Conservation (phyloP, 2,113 vertebrate genomes). For the Tauraco erythrolophus region DNA sequence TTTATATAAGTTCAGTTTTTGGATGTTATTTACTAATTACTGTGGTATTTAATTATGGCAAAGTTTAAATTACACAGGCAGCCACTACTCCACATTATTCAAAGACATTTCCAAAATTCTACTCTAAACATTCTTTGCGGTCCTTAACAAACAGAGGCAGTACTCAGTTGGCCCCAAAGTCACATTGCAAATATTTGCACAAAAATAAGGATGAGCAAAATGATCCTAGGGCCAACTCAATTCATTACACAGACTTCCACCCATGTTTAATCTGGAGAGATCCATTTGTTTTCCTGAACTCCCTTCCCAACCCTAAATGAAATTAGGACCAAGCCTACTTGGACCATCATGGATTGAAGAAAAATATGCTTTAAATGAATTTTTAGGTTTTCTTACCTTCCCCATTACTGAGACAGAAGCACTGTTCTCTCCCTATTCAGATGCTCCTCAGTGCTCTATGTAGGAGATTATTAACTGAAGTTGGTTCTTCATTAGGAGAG, state of each 20-base stretch:
- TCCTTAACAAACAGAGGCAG: conserved; percentile 46
- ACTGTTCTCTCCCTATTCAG: neutral
- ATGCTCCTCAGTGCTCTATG: neutral
- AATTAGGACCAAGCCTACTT: conserved; percentile 51
- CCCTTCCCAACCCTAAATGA: conserved; percentile 32
- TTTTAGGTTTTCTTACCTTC: neutral
- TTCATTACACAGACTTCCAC: conserved; percentile 36
- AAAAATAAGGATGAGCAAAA: conserved; percentile 67
- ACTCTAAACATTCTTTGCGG: conserved; percentile 34
- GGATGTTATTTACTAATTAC: conserved; percentile 17
- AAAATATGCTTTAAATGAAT: conserved; percentile 19
- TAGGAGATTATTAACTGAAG: neutral
- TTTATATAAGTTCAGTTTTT: neutral
- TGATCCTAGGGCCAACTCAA: conserved; percentile 11
- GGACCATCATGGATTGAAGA: neutral
- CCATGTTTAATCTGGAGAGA: conserved; percentile 64
- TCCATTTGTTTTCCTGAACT: conserved; percentile 43
- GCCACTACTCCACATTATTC: neutral
- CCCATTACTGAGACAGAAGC: neutral
- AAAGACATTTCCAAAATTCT: conserved; percentile 5
- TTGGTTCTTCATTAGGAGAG: neutral
- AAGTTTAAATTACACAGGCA: neutral
- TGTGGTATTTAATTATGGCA: neutral
- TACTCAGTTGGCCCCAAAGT: conserved; percentile 17
- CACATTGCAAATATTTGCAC: conserved; percentile 65